phyloP scores from a whole-genome alignment of 2,797 vertebrate genomes.

The Gallinago stenura region DNA sequence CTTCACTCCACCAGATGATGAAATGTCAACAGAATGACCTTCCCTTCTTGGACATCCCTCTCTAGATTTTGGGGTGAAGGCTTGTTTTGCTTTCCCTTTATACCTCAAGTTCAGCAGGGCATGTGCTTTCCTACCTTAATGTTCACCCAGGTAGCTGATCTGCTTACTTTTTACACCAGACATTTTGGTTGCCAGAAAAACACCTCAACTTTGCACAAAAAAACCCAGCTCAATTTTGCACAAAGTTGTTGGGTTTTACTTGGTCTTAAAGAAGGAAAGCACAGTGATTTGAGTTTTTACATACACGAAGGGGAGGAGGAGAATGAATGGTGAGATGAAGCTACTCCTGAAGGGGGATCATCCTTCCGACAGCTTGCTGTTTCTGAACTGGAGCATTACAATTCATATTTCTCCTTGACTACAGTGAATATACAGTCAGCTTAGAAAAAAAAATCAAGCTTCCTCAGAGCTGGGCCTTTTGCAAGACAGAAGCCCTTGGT shows the following conservation, averaged over 20 bases:
- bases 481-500: neutral
- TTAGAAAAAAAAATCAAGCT: neutral
- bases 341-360: neutral
- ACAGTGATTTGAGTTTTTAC: neutral
- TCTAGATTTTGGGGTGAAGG: neutral
- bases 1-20: neutral
- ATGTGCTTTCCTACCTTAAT: neutral
- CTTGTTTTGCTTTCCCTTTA: neutral
- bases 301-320: neutral
- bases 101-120: neutral
- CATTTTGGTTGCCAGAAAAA: neutral
- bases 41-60: neutral
- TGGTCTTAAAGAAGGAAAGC: neutral
- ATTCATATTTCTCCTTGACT: neutral
- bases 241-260: neutral
- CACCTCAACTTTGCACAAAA: neutral
- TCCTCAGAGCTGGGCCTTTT: neutral
- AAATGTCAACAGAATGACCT: neutral
- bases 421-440: neutral
- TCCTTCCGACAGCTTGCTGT: neutral
- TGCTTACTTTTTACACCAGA: neutral
- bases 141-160: neutral
- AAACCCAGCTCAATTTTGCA: neutral
- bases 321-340: neutral
- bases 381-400: neutral